Base-by-base conservation (phyloP, 2,113 vertebrate genomes). In the Thomomys bottae region DNA sequence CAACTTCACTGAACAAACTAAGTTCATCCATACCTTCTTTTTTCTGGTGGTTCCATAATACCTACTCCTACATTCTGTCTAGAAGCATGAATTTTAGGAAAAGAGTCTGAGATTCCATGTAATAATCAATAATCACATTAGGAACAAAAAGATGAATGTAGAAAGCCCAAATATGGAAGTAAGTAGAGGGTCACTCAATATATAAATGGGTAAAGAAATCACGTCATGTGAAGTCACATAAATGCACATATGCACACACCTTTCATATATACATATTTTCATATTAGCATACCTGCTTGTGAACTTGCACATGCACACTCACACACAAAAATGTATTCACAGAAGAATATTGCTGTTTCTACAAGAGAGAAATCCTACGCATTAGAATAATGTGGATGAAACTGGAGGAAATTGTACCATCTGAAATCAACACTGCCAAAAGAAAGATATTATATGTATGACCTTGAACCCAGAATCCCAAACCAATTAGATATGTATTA, bases 131-230 rank as follows among this genome's bases (percentile, higher is more conserved):
- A 67, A 85, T 6, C 36, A 70, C 49, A 38, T 17, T 28, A 76
- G 11, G 11, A 5, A 64, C 57, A n/a, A 45, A 10, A 2, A 28
- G 5, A 49, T 49, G 6, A 0, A 3, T 20, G 26, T 0, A 38
- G 3, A 5, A 18, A 7, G 2, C 9, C 7, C 28, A 87, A 9
- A 12, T 32, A 68, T 30, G 12, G 24, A 67, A 61, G 32, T 11
- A 34, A 40, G 21, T 8, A 5, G 61, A 45, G 1, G 59, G 6
- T 32, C n/a, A 1, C 18, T 61, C 7, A 36, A 59, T 11, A 67
- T 14, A 34, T 75, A 32, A 88, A 61, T 6, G 5, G 5, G 34
- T 23, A 34, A 59, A 21, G 34, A 76, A n/a, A 34, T 36, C 30
- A 2, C 59, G 12, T 4, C 9, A 64, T 18, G 36, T 54, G 49